These are phyloP conservation scores for Zapus hudsonius DNA, from an alignment of 2,113 vertebrate species.

Conservation along the genomic window DNA sequence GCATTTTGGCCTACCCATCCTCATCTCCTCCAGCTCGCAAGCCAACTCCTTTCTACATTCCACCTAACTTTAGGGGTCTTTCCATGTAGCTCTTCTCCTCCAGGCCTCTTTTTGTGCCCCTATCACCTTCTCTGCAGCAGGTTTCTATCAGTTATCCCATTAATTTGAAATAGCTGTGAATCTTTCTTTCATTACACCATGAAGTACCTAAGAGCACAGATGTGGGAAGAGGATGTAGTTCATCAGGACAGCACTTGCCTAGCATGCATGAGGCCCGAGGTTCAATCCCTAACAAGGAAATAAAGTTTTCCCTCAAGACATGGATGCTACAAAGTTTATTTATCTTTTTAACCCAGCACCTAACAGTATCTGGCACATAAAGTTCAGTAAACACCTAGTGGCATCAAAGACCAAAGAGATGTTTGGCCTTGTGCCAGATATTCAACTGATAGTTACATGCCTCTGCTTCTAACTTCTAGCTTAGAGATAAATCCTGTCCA, in stretches of 20 bases:
- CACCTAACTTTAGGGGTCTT: neutral
- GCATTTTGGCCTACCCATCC: neutral
- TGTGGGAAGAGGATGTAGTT: neutral
- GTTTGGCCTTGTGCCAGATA: neutral
- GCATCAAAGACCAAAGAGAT: slow-evolving; percentile 32
- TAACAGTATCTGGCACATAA: no score
- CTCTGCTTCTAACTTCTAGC: slow-evolving; percentile 20
- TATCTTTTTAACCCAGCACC: slow-evolving; percentile 21
- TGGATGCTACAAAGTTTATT: neutral
- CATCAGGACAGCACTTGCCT: neutral
- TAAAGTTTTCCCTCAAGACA: neutral
- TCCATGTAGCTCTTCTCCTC: no score
- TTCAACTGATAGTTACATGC: neutral
- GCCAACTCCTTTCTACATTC: neutral
- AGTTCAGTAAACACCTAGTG: neutral
- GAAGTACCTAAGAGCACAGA: neutral
- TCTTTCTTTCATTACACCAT: slow-evolving; percentile 9
- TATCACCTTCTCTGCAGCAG: neutral
- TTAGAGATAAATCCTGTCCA: slow-evolving; percentile 1
- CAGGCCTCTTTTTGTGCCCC: neutral
- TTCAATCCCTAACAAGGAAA: neutral
- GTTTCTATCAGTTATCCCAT: neutral
- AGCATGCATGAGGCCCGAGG: neutral
- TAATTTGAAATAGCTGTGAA: neutral
- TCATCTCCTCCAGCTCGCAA: neutral